phyloP scores from a whole-genome alignment of 1,140 invertebrate species.

The Megathymus violae region DNA sequence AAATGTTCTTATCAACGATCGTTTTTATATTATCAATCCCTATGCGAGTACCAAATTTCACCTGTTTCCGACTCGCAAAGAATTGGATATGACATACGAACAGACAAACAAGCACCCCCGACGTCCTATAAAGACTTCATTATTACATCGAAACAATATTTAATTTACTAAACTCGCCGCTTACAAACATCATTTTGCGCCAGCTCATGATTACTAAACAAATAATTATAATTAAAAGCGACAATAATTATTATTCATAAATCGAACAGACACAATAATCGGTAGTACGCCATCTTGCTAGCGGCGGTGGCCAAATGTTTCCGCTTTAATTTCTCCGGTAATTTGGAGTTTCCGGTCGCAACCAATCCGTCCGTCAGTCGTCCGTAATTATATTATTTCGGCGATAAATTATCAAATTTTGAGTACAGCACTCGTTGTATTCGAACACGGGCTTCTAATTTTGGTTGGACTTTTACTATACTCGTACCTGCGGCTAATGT shows the following conservation, averaged over 20 bases:
- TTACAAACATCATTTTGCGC: background rate
- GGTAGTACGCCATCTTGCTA: constrained; percentile 81
- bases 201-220: constrained; percentile 47
- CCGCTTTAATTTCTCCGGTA: constrained; percentile 83
- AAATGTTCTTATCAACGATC: too few species aligned
- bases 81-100: too few species aligned
- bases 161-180: too few species aligned
- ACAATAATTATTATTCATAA: constrained; percentile 75
- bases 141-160: too few species aligned
- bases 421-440: constrained; percentile 69
- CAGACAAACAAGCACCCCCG: too few species aligned
- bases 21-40: too few species aligned
- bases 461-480: constrained; percentile 50
- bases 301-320: constrained; percentile 81
- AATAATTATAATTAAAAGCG: constrained; percentile 58
- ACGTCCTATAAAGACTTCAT: too few species aligned
- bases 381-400: constrained; percentile 83
- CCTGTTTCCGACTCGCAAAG: too few species aligned
- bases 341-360: constrained; percentile 79
- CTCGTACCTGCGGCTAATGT: background rate
- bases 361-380: constrained; percentile 76
- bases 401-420: constrained; percentile 83
- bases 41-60: too few species aligned
- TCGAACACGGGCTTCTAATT: constrained; percentile 61
- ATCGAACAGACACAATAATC: constrained; percentile 72